Evolutionary conservation across 2,797 vertebrate species (phyloP), one percentile per base, ranked within the genome.

Genomic region (Catostomus latipinnis): DNA sequence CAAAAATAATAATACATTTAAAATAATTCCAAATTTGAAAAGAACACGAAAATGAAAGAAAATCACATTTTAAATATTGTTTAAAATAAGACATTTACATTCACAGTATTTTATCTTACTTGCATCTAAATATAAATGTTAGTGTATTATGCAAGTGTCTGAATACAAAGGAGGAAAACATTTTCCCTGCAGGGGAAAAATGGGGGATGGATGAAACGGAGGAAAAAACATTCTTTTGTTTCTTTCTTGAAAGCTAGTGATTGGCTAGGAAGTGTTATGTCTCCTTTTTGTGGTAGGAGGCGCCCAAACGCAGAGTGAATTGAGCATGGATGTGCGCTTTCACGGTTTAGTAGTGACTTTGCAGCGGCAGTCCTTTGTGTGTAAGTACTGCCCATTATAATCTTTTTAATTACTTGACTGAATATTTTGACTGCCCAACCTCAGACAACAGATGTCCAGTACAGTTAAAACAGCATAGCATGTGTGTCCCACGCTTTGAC

Each of bases 401-500:
- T 57, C 56, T 43, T 62, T 73, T 61, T 53, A 18, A 78, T 48
- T 57, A 45, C 57, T 78, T 22, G 49, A 45, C 56, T 18, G 57
- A 1, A 6, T 78, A 57, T 71, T 78, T 78, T 78, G 48, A 78
- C 74, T 14, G 57, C 49, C 49, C 22, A 62, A 49, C 16, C 16
- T 52, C 61, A 54, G 12, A 61, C 57, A 71, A 71, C 48, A 78
- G 76, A 71, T 78, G 76, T 63, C n/a, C 18, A 62, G 58, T n/a
- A 14, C 14, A 48, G 43, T 63, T 46, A 63, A 14, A 8, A 56
- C 5, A 58, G 13, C 34, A n/a, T 5, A 78, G 9, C 50, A 22
- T 8, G 3, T 43, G 70, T 6, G 12, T 6, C 4, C 6, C 43
- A 46, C 11, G 9, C 22, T 43, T 61, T 6, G 11, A n/a, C 48